Evolutionary conservation across 2,113 vertebrate species (phyloP).

Genomic region (Gadus macrocephalus): DNA sequence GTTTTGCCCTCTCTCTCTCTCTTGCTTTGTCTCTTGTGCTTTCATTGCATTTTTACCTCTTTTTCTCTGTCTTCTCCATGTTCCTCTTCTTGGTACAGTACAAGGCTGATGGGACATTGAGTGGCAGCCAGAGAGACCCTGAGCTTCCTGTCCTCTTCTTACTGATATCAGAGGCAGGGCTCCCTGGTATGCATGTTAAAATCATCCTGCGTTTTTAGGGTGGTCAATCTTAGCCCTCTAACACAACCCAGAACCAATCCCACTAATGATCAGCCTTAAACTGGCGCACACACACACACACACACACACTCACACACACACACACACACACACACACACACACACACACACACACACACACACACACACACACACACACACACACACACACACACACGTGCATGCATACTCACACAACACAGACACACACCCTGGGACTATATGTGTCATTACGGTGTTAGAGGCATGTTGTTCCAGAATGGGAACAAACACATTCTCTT

Average conservation of each 20-base stretch:
- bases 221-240: too few species aligned
- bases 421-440: slow-evolving; percentile 13
- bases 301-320: too few species aligned
- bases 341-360: slow-evolving; percentile 6
- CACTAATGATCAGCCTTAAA: not conserved
- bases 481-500: slow-evolving; percentile 48
- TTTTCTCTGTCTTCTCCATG: slow-evolving; percentile 24
- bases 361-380: not conserved
- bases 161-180: not conserved
- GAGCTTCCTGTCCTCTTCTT: too few species aligned
- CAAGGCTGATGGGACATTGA: slow-evolving; percentile 9
- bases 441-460: slow-evolving; percentile 60
- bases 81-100: slow-evolving; percentile 45
- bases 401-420: not conserved
- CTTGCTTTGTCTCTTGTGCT: not conserved
- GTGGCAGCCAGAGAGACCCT: too few species aligned
- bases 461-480: slow-evolving; percentile 48
- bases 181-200: not conserved
- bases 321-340: too few species aligned
- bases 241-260: too few species aligned
- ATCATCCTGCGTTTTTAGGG: too few species aligned
- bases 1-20: not conserved
- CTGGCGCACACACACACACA: not conserved
- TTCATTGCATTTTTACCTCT: slow-evolving; percentile 39
- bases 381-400: slow-evolving; percentile 9